A percentile compares a stretch with the other conserved stretches of the same genome.
These are phyloP conservation scores for Hexactinellida sp. DNA, from an alignment of 37 sponge, comb jelly and placozoan genomes.

Conservation along the genomic window DNA sequence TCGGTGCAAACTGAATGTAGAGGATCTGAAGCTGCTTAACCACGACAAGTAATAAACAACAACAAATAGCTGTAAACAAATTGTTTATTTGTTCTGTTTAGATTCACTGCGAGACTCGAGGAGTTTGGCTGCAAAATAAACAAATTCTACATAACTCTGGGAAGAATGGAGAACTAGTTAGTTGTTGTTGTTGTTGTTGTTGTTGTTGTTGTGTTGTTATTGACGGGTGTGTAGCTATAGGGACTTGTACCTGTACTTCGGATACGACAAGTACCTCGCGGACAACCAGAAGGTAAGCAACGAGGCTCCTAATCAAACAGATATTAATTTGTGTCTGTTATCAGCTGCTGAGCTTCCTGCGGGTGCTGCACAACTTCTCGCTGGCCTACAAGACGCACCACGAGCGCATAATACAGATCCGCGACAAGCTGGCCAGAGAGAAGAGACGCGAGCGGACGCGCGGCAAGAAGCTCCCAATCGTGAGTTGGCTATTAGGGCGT, in stretches of 20 bases:
- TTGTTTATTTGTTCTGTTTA: too few species aligned
- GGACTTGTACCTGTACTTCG: background rate
- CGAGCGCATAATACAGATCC: background rate
- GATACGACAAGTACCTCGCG: background rate
- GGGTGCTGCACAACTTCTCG: background rate
- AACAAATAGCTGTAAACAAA: too few species aligned
- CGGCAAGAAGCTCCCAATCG: constrained; percentile 10
- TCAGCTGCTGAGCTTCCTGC: background rate
- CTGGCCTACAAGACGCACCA: background rate
- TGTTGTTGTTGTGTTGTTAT: background rate
- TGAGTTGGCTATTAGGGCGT: background rate
- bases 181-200: background rate
- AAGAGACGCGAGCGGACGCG: background rate
- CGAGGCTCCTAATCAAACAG: too few species aligned
- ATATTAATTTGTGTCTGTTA: too few species aligned
- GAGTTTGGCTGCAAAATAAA: background rate
- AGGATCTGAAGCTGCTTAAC: background rate
- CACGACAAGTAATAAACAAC: background rate
- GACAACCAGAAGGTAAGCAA: background rate
- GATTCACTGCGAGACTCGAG: background rate
- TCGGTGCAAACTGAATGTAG: background rate
- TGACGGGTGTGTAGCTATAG: background rate
- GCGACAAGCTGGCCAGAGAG: background rate
- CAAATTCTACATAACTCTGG: constrained; percentile 16
- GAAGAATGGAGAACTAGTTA: constrained; percentile 10